These are phyloP conservation scores for Discoglossus pictus DNA, from an alignment of 2,797 vertebrate genomes.

Conservation along the genomic window DNA sequence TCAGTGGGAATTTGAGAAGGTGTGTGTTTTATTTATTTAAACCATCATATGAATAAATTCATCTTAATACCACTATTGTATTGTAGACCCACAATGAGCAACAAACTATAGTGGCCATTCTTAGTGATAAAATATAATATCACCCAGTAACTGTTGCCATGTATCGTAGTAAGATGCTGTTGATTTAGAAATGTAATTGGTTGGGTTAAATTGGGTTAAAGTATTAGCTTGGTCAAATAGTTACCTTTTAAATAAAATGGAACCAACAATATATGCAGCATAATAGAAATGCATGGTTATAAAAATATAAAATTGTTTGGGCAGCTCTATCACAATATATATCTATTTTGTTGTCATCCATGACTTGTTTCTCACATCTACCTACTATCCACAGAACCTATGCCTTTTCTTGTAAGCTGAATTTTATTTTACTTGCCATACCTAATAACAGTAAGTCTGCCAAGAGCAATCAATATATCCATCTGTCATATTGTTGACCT, in stretches of 20 bases:
- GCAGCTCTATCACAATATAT: slow-evolving; percentile 9
- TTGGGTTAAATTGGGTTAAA: not conserved
- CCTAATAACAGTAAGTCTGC: slow-evolving; percentile 28
- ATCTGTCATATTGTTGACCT: slow-evolving; percentile 28
- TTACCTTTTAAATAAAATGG: not conserved
- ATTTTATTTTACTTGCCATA: slow-evolving; percentile 25
- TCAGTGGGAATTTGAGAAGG: too few relatives aligned
- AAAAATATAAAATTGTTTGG: not conserved
- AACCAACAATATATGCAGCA: not conserved
- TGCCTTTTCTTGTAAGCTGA: slow-evolving; percentile 15
- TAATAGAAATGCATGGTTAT: not conserved
- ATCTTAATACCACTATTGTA: too few relatives aligned
- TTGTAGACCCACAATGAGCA: too few relatives aligned
- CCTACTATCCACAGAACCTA: slow-evolving; percentile 9
- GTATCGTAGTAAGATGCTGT: not conserved
- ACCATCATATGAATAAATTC: too few relatives aligned
- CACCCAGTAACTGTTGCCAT: too few relatives aligned
- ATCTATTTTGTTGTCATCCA: slow-evolving; percentile 17
- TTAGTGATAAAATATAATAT: too few relatives aligned
- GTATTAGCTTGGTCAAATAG: not conserved
- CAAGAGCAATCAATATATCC: slow-evolving; percentile 14
- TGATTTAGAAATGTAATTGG: not conserved
- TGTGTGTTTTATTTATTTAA: too few relatives aligned
- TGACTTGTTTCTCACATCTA: slow-evolving; percentile 23
- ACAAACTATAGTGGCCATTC: too few relatives aligned